Conservation (phyloP, 2,888 invertebrate genomes). For the Acrobasis repandana region DNA sequence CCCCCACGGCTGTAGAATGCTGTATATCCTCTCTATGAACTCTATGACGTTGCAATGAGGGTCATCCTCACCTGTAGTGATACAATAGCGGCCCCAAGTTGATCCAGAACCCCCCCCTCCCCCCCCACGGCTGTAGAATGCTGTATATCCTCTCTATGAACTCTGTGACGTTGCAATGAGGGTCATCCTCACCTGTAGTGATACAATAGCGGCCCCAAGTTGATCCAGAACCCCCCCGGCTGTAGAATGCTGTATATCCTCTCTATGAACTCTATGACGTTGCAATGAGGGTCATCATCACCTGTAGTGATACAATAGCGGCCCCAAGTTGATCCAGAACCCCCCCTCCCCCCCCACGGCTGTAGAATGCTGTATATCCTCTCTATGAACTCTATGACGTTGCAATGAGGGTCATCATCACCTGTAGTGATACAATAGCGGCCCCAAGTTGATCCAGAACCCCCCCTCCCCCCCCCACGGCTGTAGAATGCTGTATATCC, state of each 20-base stretch:
- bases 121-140: slow-evolving; percentile 88
- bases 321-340: slow-evolving; percentile 88
- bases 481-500: slow-evolving; percentile 93
- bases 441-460: slow-evolving; percentile 95
- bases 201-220: too few species aligned
- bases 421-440: slow-evolving; percentile 94
- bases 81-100: slow-evolving; percentile 92
- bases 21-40: too few species aligned
- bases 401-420: slow-evolving; percentile 29
- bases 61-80: slow-evolving; percentile 84
- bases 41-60: background rate
- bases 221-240: slow-evolving; percentile 64
- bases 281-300: slow-evolving; percentile 29
- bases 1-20: too few species aligned
- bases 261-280: slow-evolving; percentile 85
- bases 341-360: too few species aligned
- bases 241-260: slow-evolving; percentile 94
- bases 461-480: too few species aligned
- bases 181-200: too few species aligned
- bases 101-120: slow-evolving; percentile 89
- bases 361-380: slow-evolving; percentile 94
- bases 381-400: slow-evolving; percentile 86
- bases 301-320: slow-evolving; percentile 94
- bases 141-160: slow-evolving; percentile 96
- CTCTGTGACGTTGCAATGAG: slow-evolving; percentile 89